Conservation (phyloP, 1,140 invertebrate species). For the Spodoptera frugiperda region DNA sequence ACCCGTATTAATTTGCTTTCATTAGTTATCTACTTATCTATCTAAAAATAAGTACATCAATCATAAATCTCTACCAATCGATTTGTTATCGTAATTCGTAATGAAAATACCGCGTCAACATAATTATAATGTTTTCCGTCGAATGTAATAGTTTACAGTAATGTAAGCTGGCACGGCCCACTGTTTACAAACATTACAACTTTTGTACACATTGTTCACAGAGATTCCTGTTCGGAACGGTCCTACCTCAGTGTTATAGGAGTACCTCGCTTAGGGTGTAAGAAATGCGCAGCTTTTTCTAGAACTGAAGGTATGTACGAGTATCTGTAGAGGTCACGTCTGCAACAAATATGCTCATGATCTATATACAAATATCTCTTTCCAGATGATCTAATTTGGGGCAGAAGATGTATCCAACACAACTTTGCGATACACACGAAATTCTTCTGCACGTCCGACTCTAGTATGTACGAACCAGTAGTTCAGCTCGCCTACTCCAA, state of each 20-base stretch:
- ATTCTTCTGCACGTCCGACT: conserved; percentile 84
- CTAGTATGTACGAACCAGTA: conserved; percentile 83
- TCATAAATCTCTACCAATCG: no score
- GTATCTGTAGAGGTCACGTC: no score
- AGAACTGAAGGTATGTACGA: conserved; percentile 80
- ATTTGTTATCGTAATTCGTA: no score
- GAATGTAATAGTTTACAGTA: no score
- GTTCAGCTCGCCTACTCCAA: conserved; percentile 84
- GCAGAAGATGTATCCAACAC: conserved; percentile 82
- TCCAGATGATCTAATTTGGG: conserved; percentile 76
- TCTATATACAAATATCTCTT: not conserved
- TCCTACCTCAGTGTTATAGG: conserved; percentile 85
- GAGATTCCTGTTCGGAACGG: conserved; percentile 81
- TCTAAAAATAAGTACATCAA: no score
- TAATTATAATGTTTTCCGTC: no score
- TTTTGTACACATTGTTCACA: conserved; percentile 60
- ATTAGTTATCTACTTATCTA: no score
- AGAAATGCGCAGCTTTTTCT: conserved; percentile 79
- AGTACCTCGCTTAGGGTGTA: conserved; percentile 83
- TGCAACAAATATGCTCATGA: no score
- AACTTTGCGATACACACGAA: conserved; percentile 85
- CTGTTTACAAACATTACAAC: conserved; percentile 8
- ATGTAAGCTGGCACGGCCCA: not conserved
- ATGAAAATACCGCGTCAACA: no score
- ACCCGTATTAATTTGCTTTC: no score